phyloP scores from a whole-genome alignment of 2,888 invertebrate species.

The Campaea margaritaria region DNA sequence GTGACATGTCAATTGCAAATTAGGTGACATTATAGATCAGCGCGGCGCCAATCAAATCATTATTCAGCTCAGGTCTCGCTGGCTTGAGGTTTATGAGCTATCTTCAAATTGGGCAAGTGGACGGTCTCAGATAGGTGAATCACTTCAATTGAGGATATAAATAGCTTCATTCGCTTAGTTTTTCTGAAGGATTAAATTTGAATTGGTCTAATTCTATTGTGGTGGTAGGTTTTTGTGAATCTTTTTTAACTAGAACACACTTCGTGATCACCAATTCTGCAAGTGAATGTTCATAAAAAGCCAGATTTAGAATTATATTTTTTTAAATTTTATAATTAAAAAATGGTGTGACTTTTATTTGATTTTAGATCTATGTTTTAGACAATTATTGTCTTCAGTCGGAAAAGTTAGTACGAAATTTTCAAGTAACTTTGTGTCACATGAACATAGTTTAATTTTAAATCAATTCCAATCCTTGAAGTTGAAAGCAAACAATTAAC shows the following conservation, averaged over 20 bases:
- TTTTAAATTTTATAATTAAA: no score
- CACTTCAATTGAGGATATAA: conserved; percentile 23
- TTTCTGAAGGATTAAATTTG: background rate
- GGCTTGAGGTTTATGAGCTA: conserved; percentile 11
- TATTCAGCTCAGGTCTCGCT: conserved; percentile 13
- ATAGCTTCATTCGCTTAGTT: conserved; percentile 9
- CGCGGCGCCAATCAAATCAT: conserved; percentile 33
- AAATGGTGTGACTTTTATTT: no score
- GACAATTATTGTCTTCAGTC: no score
- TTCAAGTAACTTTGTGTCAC: no score
- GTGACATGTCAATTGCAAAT: conserved; percentile 31
- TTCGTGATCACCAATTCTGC: no score
- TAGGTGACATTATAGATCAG: conserved; percentile 11
- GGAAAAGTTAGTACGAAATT: no score
- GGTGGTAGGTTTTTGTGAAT: conserved; percentile 1
- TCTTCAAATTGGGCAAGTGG: conserved; percentile 24
- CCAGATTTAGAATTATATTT: no score
- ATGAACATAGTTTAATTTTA: no score
- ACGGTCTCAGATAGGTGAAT: conserved; percentile 21
- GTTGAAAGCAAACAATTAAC: background rate
- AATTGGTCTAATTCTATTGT: background rate
- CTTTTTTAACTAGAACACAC: background rate
- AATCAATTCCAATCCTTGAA: background rate
- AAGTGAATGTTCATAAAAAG: no score
- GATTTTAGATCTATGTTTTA: no score